A percentile compares a stretch with the other conserved stretches of the same genome.
Conservation (phyloP, 1,140 invertebrate species). For the Lasaia peninsularis region DNA sequence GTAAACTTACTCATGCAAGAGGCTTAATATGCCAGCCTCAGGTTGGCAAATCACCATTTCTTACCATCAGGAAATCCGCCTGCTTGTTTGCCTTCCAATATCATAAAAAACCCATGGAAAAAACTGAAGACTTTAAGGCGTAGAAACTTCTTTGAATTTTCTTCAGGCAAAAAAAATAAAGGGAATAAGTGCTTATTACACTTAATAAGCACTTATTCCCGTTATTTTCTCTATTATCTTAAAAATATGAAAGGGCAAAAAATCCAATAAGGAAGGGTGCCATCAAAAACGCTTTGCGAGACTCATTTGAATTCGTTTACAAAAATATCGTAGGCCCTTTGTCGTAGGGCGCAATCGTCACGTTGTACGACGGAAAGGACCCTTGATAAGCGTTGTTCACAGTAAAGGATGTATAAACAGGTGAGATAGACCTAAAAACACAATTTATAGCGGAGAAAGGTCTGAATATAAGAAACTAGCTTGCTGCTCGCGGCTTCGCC, state of each 20-base stretch:
- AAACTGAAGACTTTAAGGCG: too few relatives aligned
- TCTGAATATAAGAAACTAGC: too few relatives aligned
- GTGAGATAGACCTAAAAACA: neutral
- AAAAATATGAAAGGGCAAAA: neutral
- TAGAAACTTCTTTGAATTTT: too few relatives aligned
- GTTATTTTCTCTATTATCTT: neutral
- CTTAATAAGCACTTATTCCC: neutral
- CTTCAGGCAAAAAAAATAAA: too few relatives aligned
- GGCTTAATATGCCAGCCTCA: too few relatives aligned
- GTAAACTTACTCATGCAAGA: too few relatives aligned
- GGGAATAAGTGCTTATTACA: too few relatives aligned
- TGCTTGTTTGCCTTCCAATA: too few relatives aligned
- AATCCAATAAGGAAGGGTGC: neutral
- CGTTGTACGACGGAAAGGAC: neutral
- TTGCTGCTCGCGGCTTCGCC: too few relatives aligned
- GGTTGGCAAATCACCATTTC: too few relatives aligned
- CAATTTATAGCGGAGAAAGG: neutral
- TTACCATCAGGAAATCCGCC: too few relatives aligned
- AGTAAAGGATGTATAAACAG: neutral
- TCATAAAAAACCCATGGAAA: too few relatives aligned
- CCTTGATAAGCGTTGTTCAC: neutral
- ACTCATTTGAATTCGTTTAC: slow-evolving; percentile 5
- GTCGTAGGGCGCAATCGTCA: neutral
- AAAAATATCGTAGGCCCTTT: neutral
- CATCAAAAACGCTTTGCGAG: neutral